A percentile compares a stretch with the other conserved stretches of the same genome.
Conservation (phyloP, 2,113 vertebrate genomes). For the Protobothrops flavoviridis region DNA sequence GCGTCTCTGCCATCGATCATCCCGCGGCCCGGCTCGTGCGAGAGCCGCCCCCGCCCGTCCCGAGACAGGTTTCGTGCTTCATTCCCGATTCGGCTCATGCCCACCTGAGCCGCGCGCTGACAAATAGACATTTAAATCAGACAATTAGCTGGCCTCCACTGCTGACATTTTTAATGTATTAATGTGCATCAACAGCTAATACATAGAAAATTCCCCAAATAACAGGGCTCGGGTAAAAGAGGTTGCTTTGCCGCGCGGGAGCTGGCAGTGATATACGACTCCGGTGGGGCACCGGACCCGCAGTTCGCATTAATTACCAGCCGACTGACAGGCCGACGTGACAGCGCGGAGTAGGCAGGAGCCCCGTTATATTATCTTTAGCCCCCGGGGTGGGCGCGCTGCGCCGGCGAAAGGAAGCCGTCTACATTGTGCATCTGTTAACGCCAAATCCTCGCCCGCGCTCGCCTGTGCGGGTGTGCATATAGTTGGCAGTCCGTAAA, state of each 20-base stretch:
- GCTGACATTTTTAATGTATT: conserved; percentile 68
- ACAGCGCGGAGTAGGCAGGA: conserved; percentile 31
- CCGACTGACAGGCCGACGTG: conserved; percentile 56
- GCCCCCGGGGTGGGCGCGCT: neutral
- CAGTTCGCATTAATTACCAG: conserved; percentile 65
- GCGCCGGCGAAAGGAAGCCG: neutral
- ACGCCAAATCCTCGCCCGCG: too few species aligned
- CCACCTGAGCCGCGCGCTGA: conserved; percentile 65
- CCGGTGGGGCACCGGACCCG: conserved; percentile 50
- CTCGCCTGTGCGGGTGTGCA: neutral
- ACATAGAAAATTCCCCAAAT: conserved; percentile 62
- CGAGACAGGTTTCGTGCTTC: conserved; percentile 43
- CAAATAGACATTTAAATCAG: conserved; percentile 80
- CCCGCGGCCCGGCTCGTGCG: neutral
- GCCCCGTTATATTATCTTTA: conserved; percentile 17
- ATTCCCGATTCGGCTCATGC: conserved; percentile 59
- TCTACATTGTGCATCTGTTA: neutral
- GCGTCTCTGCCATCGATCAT: conserved; percentile 24
- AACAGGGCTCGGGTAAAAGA: conserved; percentile 36
- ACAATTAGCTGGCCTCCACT: conserved; percentile 71
- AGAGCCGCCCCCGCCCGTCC: neutral
- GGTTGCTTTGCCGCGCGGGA: conserved; percentile 44
- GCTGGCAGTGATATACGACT: conserved; percentile 78
- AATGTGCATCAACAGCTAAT: conserved; percentile 65
- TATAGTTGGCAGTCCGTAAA: neutral